Base-by-base conservation (phyloP, 2,888 invertebrate species). In the Allolobophora icterica region DNA sequence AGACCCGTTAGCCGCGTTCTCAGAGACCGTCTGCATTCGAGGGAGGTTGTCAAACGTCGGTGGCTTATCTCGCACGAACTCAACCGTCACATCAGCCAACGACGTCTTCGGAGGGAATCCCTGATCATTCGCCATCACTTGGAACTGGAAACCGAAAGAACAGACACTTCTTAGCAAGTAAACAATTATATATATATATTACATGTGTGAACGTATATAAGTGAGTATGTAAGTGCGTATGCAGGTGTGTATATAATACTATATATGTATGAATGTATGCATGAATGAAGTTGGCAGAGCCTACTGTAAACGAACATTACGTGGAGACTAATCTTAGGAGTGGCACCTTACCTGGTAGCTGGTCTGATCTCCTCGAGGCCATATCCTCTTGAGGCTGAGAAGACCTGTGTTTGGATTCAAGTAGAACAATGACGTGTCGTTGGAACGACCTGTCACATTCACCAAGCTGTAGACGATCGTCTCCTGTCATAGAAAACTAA, bases 91-190 rank as follows among this genome's bases (percentile, higher is more conserved):
- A 13, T 93, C 92, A 0, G 94, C 93, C 30, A 92, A 93, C 24
- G 93, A 93, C 17, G 93, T 93, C 91, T 92, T 93, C 24, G 93
- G 93, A 6, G 94, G 94, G 0, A 89, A 90, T 11, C 93, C 94
- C 91, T 94, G 93, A 91, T 94, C 94, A 83, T 92, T 92, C 5
- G 93, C 94, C 19, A 92, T 84, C 35, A 94, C 94, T 83, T 93
- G 91, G 91, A 94, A 94, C 94, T 94, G 92, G 58, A 93, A 92
- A 83, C 30, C n/a, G n/a, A 45, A 52, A 8, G 34, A 52, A 71
- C 42, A 45, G 38, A 89, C 24, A 40, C 30, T 38, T 35, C 34
- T 24, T 24, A 21, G 35, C 35, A 87, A 87, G 3, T 38, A 35
- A 21, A 8, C 3, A 34, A 87, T 6, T 24, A 87, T 35, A 33